A percentile compares a stretch with the other conserved stretches of the same genome.
Conservation (phyloP, 2,113 vertebrate genomes). For the Furnarius figulus region DNA sequence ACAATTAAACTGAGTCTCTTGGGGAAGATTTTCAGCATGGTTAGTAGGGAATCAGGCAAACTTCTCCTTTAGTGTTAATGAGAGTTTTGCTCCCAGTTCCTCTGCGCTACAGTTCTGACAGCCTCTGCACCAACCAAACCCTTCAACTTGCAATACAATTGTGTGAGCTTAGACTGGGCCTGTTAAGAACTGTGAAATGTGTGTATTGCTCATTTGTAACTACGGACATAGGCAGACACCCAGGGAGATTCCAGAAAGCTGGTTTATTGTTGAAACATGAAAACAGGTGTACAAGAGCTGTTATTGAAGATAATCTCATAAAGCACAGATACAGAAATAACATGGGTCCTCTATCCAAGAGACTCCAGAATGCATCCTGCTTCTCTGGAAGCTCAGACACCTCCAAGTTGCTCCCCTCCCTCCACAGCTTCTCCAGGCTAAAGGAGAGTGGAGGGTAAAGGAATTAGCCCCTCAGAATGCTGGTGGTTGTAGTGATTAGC, state of each 20-base stretch:
- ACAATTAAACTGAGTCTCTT: not conserved
- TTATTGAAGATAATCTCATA: not conserved
- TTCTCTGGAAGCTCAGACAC: not conserved
- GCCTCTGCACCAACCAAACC: not conserved
- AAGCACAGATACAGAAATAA: not conserved
- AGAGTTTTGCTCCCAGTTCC: not conserved
- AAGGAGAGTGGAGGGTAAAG: not conserved
- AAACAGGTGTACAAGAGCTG: not conserved
- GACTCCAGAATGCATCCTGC: not conserved
- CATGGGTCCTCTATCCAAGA: fast-evolving
- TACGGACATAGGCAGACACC: not conserved
- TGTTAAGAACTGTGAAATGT: not conserved
- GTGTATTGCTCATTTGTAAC: not conserved
- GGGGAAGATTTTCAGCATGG: not conserved
- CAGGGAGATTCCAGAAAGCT: not conserved
- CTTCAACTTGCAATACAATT: not conserved
- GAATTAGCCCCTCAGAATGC: fast-evolving
- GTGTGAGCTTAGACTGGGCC: not conserved
- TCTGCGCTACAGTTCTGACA: not conserved
- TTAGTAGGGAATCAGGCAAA: not conserved
- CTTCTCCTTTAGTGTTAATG: not conserved
- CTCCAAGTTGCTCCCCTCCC: not conserved
- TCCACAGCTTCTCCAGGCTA: not conserved
- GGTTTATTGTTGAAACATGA: not conserved
- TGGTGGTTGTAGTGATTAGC: not conserved